Evolutionary conservation across 2,113 vertebrate genomes (phyloP).

Genomic region (Xenus cinereus): DNA sequence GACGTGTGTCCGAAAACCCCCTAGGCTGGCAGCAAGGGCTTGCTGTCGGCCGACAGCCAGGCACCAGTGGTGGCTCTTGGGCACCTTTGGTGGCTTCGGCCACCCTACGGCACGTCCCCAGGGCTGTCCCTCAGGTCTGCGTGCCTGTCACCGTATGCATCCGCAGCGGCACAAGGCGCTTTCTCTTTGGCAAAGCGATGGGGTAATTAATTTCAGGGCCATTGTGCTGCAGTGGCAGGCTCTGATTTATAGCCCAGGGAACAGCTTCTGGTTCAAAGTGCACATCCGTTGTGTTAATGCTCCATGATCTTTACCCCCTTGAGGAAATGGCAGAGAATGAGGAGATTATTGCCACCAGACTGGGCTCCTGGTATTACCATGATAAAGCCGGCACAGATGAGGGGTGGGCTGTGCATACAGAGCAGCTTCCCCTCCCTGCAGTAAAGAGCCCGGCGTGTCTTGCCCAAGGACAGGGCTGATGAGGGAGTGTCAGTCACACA

Average conservation of each 20-base stretch:
- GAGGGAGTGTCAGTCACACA: background rate
- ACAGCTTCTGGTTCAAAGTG: conserved; percentile 63
- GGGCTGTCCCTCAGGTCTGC: background rate
- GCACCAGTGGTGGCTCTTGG: accelerated
- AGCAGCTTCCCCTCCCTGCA: background rate
- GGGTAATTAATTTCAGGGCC: conserved; percentile 50
- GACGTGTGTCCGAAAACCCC: accelerated
- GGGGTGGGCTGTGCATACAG: background rate
- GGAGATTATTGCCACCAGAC: conserved; percentile 55
- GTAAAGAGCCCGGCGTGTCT: background rate
- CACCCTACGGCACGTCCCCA: background rate
- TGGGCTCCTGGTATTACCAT: conserved; percentile 48
- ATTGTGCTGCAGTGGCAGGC: conserved; percentile 10
- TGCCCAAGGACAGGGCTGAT: background rate
- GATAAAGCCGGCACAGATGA: conserved; percentile 6
- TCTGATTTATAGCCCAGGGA: conserved; percentile 47
- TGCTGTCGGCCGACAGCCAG: background rate
- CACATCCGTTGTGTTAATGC: conserved; percentile 51
- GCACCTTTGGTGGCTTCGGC: background rate
- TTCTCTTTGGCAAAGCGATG: background rate
- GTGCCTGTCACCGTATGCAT: background rate
- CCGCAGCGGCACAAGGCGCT: background rate
- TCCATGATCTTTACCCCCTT: conserved; percentile 59
- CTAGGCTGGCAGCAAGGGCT: background rate
- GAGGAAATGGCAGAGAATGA: conserved; percentile 55